These are phyloP conservation scores for Thalassoma bifasciatum DNA, from an alignment of 2,113 vertebrate genomes.

Conservation along the genomic window DNA sequence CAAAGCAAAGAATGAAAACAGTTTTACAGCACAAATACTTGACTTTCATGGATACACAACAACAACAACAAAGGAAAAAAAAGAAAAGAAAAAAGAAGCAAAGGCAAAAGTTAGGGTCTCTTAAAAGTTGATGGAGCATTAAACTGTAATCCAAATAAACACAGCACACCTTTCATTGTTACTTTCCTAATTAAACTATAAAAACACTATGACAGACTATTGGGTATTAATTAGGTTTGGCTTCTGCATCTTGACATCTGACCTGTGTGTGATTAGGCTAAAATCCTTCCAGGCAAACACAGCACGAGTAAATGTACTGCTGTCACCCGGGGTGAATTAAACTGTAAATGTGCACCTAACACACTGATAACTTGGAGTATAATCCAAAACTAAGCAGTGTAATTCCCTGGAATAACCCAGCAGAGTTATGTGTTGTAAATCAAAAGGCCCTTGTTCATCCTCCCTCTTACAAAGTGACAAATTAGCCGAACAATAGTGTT, in stretches of 20 bases:
- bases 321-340: background rate
- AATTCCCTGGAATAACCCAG: conserved; percentile 54
- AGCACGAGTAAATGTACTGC: background rate
- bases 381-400: conserved; percentile 23
- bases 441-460: conserved; percentile 81
- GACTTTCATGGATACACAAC: conserved; percentile 18
- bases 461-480: conserved; percentile 83
- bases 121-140: conserved; percentile 3
- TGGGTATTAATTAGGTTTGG: background rate
- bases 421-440: conserved; percentile 78
- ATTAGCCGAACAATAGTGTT: conserved; percentile 86
- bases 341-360: background rate
- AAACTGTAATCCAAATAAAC: background rate
- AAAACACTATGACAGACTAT: background rate
- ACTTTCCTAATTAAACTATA: background rate
- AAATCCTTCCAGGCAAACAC: background rate
- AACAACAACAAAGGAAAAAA: conserved; percentile 39
- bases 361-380: background rate
- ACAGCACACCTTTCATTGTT: background rate
- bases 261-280: background rate
- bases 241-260: background rate
- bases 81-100: background rate
- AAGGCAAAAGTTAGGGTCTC: background rate
- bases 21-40: conserved; percentile 60
- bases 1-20: conserved; percentile 63